Conservation (phyloP, 2,888 invertebrate species). For the Eilema griseolum region DNA sequence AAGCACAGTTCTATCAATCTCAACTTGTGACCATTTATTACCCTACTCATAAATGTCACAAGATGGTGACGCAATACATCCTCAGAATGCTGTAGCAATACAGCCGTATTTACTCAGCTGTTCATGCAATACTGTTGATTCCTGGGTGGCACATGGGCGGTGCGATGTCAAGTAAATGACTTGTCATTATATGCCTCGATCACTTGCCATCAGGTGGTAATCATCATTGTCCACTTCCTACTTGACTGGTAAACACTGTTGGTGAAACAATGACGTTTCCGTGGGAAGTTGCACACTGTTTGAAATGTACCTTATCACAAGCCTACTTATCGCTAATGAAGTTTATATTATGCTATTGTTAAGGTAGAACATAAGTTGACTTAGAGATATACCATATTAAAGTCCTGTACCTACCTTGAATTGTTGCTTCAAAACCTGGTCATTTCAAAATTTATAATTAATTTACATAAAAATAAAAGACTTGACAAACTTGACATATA, state of each 20-base stretch:
- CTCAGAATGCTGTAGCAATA: constrained; percentile 26
- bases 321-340: constrained; percentile 6
- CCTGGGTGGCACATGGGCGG: constrained; percentile 37
- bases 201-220: constrained; percentile 57
- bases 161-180: constrained; percentile 60
- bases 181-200: constrained; percentile 74
- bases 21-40: constrained; percentile 40
- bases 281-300: constrained; percentile 71
- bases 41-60: constrained; percentile 29
- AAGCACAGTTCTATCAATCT: constrained; percentile 38
- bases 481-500: neutral
- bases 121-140: constrained; percentile 46
- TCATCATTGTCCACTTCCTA: constrained; percentile 77
- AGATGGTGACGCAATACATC: constrained; percentile 44
- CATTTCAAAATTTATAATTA: neutral
- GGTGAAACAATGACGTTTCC: constrained; percentile 66
- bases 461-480: neutral
- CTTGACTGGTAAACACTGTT: constrained; percentile 55
- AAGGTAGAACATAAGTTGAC: neutral
- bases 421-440: neutral
- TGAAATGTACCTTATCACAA: constrained; percentile 41
- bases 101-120: constrained; percentile 5
- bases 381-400: neutral
- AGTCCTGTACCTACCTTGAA: neutral
- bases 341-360: neutral